Percentiles rank a stretch among this genome's conserved stretches.
These are phyloP conservation scores for Notolepis coatsorum DNA, from an alignment of 2,797 vertebrate species.

Conservation along the genomic window DNA sequence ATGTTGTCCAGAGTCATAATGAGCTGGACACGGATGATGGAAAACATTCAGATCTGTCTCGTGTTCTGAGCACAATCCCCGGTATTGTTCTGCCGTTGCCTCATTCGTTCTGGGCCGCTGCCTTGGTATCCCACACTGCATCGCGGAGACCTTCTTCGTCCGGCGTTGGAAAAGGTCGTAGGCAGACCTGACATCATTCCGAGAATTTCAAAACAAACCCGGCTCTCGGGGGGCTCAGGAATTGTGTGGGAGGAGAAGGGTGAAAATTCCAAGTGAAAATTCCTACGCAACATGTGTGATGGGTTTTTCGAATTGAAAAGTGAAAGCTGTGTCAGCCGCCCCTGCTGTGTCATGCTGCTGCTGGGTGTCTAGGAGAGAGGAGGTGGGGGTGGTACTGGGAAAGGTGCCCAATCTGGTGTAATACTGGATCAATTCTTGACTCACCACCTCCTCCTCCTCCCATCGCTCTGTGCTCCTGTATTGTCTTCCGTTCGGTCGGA, in stretches of 20 bases:
- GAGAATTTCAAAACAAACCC: slow-evolving; percentile 79
- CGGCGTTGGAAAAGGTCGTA: slow-evolving; percentile 73
- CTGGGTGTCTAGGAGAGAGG: slow-evolving; percentile 28
- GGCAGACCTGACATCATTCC: slow-evolving; percentile 70
- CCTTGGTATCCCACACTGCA: slow-evolving; percentile 65
- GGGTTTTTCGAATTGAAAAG: slow-evolving; percentile 51
- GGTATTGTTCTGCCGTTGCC: slow-evolving; percentile 69
- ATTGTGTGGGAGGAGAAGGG: slow-evolving; percentile 67
- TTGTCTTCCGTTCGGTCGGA: background rate
- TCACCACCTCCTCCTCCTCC: slow-evolving; percentile 19
- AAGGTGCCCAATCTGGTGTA: slow-evolving; percentile 35
- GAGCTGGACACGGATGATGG: slow-evolving; percentile 57
- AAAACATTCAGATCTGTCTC: slow-evolving; percentile 29
- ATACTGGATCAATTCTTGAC: slow-evolving; percentile 47
- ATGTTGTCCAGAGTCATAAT: slow-evolving; percentile 62
- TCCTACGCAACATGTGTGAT: slow-evolving; percentile 51
- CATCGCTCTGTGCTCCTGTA: slow-evolving; percentile 13
- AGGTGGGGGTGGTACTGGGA: slow-evolving; percentile 34
- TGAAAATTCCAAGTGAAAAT: slow-evolving; percentile 67
- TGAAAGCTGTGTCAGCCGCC: slow-evolving; percentile 56
- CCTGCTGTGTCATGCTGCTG: slow-evolving; percentile 72
- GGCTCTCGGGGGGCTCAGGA: slow-evolving; percentile 63
- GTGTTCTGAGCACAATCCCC: slow-evolving; percentile 48
- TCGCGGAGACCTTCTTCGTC: slow-evolving; percentile 64
- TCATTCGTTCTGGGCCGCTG: slow-evolving; percentile 46